These are phyloP conservation scores for Gopherus flavomarginatus DNA, from an alignment of 2,113 vertebrate genomes.

Conservation along the genomic window DNA sequence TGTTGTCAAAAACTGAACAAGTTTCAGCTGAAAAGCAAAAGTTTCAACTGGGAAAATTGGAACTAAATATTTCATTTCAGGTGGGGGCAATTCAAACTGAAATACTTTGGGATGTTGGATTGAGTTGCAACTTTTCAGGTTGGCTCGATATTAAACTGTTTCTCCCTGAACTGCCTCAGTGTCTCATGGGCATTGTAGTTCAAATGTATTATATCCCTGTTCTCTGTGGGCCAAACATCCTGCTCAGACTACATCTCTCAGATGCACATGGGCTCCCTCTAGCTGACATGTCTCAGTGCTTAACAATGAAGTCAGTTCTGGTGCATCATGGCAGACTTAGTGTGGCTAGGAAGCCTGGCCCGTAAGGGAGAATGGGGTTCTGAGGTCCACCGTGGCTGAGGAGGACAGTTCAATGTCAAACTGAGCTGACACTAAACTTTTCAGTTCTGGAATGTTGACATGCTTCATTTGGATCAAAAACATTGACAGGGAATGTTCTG, in stretches of 20 bases:
- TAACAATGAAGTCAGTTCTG: fast-evolving
- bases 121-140: not conserved
- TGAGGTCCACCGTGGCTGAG: not conserved
- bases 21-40: not conserved
- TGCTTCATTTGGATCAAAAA: fast-evolving
- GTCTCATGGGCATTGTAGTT: not conserved
- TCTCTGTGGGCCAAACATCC: not conserved
- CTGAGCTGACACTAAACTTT: not conserved
- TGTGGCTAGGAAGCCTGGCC: not conserved
- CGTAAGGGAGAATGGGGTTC: not conserved
- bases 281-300: not conserved
- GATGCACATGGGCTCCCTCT: not conserved
- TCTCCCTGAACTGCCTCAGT: not conserved
- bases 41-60: not conserved
- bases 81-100: fast-evolving
- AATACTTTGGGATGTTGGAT: not conserved
- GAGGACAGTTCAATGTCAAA: not conserved
- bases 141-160: not conserved
- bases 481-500: fast-evolving
- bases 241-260: not conserved
- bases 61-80: not conserved
- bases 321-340: fast-evolving
- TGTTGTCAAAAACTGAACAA: fast-evolving
- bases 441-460: not conserved
- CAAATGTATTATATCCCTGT: not conserved